Base-by-base conservation (phyloP, 2,888 invertebrate species). In the Cerceris ruficornis region DNA sequence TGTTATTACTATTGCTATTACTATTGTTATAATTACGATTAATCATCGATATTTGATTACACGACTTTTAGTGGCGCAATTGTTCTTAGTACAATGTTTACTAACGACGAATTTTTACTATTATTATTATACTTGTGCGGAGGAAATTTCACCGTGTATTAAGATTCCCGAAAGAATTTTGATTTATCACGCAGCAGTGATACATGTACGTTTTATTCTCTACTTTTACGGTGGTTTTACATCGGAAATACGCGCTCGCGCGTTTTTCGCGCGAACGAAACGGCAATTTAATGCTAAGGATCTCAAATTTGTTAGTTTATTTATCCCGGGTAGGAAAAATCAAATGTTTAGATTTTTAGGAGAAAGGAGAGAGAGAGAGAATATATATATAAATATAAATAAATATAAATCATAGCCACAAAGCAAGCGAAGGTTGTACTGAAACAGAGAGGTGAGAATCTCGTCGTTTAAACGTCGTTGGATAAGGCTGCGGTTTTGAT, bases 271-370 rank as follows among this genome's bases (percentile, higher is more conserved):
- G 61, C 42, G 50, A 69, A 74, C 69, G 64, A 67, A 57, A 66
- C 49, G 14, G 59, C 69, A 75, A 65, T 61, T 28, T 39, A 69
- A 77, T 72, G 75, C 65, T 82, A 80, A 75, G 77, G 84, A 84
- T 84, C 84, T 84, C 82, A 72, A 59, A 75, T 58, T 74, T 59
- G 52, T 71, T 73, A 75, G 55, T 65, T 62, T 80, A 70, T 80
- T 57, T 17, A 54, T 66, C 17, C 50, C 15, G 9, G 43, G 52
- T 54, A 17, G 50, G 60, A 39, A 57, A 61, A 73, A 54, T 68
- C 9, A 68, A 77, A 68, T 59, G 58, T 61, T 77, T 66, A 57
- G 67, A 46, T 81, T 68, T 17, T 52, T 66, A 69, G 59, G 49
- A 64, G 67, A 41, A 43, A 52, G n/a, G 67, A 28, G 28, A 28